Evolutionary conservation across 2,888 invertebrate species (phyloP).

Genomic region (Macrosiphum euphorbiae): DNA sequence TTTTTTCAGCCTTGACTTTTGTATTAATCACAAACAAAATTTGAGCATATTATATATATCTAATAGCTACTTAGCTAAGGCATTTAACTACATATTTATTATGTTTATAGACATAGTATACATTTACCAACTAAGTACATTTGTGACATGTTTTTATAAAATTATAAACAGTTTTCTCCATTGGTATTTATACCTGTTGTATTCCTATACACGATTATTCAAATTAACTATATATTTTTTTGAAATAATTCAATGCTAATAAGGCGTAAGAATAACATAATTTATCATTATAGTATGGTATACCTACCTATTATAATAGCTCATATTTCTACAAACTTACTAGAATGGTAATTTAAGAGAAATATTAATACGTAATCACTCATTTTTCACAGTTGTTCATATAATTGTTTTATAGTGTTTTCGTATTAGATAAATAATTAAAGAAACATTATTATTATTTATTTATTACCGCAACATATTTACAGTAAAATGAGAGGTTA

Average conservation of each 20-base stretch:
- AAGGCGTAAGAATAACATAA: background rate
- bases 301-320: background rate
- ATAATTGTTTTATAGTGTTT: background rate
- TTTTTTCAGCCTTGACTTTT: background rate
- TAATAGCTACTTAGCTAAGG: background rate
- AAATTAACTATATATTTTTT: slow-evolving; percentile 25
- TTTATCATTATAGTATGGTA: background rate
- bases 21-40: background rate
- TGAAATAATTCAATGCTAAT: slow-evolving; percentile 12
- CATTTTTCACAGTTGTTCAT: too few relatives aligned
- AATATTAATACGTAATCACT: background rate
- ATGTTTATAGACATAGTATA: background rate
- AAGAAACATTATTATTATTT: background rate
- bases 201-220: slow-evolving; percentile 32
- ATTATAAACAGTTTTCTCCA: background rate
- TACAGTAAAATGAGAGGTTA: background rate
- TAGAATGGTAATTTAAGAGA: background rate
- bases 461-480: background rate
- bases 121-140: background rate
- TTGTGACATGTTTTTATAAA: slow-evolving; percentile 12
- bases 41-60: background rate
- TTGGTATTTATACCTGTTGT: background rate
- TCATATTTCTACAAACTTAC: background rate
- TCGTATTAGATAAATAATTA: background rate
- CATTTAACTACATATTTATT: background rate